Evolutionary conservation across 2,797 vertebrate species (phyloP), one percentile per base, ranked within the genome.

Genomic region (Ctenosaura bakeri): DNA sequence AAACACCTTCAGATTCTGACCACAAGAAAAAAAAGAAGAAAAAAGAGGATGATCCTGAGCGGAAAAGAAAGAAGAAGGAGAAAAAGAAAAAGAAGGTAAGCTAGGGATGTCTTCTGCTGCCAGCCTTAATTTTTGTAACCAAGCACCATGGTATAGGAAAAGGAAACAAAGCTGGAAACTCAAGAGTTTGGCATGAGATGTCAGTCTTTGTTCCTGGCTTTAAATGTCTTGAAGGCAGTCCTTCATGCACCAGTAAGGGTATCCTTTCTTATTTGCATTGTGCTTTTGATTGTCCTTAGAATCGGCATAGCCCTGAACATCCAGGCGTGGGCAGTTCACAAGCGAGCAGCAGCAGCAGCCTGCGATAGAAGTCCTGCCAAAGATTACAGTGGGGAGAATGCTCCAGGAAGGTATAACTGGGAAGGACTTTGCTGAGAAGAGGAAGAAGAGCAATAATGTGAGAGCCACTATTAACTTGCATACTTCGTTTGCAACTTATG

Each of bases 1-100:
- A 99, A 97, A 99, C 98, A 0, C 98, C 99, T 1, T 99, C 98
- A 38, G 99, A 99, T 95, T 98, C 98, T 0, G 99, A 99, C 96
- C 99, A 99, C 95, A 99, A 99, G 96, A 99, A 99, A 95, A 99
- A 99, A 96, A 99, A 99, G 97, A 99, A 99, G 97, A 99, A 99
- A 96, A 98, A 98, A 92, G 99, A 99, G 0, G 99, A 99, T 35
- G 99, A 99, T 94, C 99, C 99, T 0, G 99, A 99, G 71, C 97
- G 99, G 90, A 99, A 99, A 94, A 99, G 98, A 94, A 99, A 99
- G 97, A 99, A 99, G 98, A 99, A 99, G 96, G 98, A 99, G 91
- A 99, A 99, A 96, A 99, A 99, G 96, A 99, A 99, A 97, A 99
- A 99, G 95, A 99, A 99, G 98, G 99, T 99, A 94, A 77, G 91